phyloP scores from a whole-genome alignment of 2,113 vertebrate species.

The Dipodomys merriami region DNA sequence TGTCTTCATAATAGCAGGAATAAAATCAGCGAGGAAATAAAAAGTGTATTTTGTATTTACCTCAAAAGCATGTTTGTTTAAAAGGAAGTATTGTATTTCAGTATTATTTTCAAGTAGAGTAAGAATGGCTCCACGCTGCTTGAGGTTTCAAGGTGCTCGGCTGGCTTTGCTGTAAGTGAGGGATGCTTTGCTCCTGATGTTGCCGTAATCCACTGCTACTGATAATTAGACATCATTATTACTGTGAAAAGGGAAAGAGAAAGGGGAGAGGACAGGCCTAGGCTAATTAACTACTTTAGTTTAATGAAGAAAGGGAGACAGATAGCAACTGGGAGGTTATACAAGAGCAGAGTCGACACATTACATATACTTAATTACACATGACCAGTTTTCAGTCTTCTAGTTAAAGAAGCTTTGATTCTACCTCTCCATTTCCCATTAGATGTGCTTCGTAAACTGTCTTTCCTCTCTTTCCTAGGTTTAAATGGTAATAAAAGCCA shows the following conservation, averaged over 20 bases:
- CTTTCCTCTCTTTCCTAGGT: conserved; percentile 21
- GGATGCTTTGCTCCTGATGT: conserved; percentile 85
- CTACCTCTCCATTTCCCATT: conserved; percentile 74
- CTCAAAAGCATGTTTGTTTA: conserved; percentile 62
- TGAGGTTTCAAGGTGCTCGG: conserved; percentile 81
- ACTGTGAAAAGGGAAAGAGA: conserved; percentile 86
- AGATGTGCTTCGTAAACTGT: conserved; percentile 35
- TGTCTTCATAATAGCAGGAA: conserved; percentile 9
- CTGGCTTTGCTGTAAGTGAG: conserved; percentile 84
- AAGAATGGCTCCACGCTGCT: conserved; percentile 79
- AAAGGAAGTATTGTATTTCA: conserved; percentile 72
- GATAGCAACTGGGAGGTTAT: conserved; percentile 87
- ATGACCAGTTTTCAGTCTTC: conserved; percentile 77
- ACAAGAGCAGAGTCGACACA: conserved; percentile 82
- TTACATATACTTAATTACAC: conserved; percentile 83
- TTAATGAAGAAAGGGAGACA: conserved; percentile 88
- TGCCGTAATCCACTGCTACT: conserved; percentile 87
- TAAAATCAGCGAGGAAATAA: conserved; percentile 37
- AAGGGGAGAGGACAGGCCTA: conserved; percentile 88
- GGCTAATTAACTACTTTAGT: conserved; percentile 91
- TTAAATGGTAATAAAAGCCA: conserved; percentile 71
- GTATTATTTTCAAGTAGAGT: conserved; percentile 66
- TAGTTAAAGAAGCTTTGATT: conserved; percentile 73
- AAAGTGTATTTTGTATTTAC: conserved; percentile 60
- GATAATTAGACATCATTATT: conserved; percentile 92